Percentiles rank a stretch among this genome's conserved stretches.
Conservation (phyloP, 2,888 invertebrate genomes). For the Acheta domesticus region DNA sequence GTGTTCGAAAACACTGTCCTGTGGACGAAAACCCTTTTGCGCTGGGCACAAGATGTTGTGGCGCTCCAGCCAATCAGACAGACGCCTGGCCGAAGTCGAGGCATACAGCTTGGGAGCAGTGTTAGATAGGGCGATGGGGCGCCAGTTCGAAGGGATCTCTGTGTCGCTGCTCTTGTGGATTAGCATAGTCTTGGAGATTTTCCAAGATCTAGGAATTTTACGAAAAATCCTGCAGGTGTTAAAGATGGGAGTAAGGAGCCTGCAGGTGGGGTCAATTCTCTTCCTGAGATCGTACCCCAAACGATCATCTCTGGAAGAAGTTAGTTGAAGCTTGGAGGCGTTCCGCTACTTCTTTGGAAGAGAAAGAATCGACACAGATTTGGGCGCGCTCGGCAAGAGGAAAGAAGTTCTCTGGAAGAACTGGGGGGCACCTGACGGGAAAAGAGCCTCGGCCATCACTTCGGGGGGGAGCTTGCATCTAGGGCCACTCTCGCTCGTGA, state of each 20-base stretch:
- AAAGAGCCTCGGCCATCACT: no score
- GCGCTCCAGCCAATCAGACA: not conserved
- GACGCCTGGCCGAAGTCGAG: accelerated
- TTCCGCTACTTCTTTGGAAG: not conserved
- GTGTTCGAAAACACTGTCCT: not conserved
- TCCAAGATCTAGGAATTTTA: not conserved
- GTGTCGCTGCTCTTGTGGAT: not conserved
- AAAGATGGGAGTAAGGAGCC: not conserved
- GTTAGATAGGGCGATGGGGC: not conserved
- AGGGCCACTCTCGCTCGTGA: no score
- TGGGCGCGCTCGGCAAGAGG: no score
- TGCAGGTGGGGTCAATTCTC: not conserved
- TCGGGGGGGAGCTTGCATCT: no score
- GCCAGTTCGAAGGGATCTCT: not conserved
- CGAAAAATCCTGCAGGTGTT: not conserved
- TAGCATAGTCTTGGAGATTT: not conserved
- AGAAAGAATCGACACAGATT: no score
- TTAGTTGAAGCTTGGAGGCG: not conserved
- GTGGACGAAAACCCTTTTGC: no score
- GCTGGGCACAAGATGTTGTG: not conserved
- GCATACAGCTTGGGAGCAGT: not conserved
- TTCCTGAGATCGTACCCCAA: not conserved
- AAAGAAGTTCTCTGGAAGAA: no score
- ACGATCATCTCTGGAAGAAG: not conserved
- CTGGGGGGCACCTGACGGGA: accelerated